Percentiles rank a stretch among this genome's conserved stretches.
Conservation (phyloP, 2,113 vertebrate genomes). For the Furnarius figulus region DNA sequence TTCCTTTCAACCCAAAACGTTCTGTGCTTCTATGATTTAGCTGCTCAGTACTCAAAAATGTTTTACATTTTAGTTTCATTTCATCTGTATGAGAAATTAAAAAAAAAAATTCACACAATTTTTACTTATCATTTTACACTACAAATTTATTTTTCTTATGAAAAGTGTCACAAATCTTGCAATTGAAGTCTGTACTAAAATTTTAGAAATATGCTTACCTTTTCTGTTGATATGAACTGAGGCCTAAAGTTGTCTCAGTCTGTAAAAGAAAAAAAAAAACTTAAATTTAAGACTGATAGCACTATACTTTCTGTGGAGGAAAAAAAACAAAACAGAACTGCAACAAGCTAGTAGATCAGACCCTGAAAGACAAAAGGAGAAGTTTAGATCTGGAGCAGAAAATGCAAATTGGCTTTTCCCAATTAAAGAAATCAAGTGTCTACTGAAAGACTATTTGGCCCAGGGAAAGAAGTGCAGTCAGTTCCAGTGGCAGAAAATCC, state of each 20-base stretch:
- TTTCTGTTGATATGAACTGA: slow-evolving; percentile 84
- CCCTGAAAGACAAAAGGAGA: not conserved
- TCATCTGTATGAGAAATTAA: not conserved
- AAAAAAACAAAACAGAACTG: not conserved
- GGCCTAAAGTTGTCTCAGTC: slow-evolving; percentile 80
- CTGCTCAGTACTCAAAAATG: not conserved
- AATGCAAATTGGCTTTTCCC: not conserved
- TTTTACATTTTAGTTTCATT: not conserved
- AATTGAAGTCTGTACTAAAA: not conserved
- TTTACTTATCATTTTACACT: not conserved
- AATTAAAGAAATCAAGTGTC: not conserved
- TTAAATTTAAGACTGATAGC: not conserved
- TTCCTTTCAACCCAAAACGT: not conserved
- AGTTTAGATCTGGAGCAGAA: not conserved
- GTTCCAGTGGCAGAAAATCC: not conserved
- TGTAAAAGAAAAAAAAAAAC: slow-evolving; percentile 61
- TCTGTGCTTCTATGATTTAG: not conserved
- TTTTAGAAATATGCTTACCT: slow-evolving; percentile 68
- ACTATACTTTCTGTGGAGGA: not conserved
- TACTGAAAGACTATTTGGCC: not conserved
- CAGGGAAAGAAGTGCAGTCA: not conserved
- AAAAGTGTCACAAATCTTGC: not conserved
- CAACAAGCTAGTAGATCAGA: not conserved
- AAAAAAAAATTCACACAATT: not conserved
- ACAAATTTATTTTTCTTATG: not conserved